Base-by-base conservation (phyloP, 1,140 invertebrate genomes). In the Drosophila subobscura region DNA sequence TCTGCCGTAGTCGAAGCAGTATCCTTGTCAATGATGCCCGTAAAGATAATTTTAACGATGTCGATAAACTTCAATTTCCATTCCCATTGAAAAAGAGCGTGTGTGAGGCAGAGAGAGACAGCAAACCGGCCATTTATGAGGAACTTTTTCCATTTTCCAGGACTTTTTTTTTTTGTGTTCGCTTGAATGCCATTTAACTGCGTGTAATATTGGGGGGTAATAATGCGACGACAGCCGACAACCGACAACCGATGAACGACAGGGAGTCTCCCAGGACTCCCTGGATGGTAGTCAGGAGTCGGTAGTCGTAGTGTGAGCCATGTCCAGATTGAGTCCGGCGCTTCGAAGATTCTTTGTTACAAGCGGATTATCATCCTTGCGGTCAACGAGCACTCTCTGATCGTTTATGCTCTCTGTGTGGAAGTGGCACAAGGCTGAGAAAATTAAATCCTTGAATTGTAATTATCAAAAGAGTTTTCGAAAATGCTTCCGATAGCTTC, bases 21-120 rank as follows among this genome's bases (percentile, higher is more conserved):
- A 73, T 73, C 63, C 68, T 67, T 52, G 57, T 59, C 73, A 57
- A 53, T 63, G 58, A 78, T 78, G 75, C 72, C 83, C 83, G 81
- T 86, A 77, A 86, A 86, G 81, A 86, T 86, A 88, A 86, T 86
- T 86, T 86, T 86, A 86, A 86, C 83, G 81, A 88, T 81, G 77
- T 88, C 81, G 81, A 86, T 86, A 86, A 86, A 86, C 81, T 86
- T 86, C 83, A 86, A 86, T 86, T 86, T 88, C 66, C 78, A 86
- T 88, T 86, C 73, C 76, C 41, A 57, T 66, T 66, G 57, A 52
- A 59, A 20, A 23, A 51, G 27, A 42, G 50, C 27, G n/a, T 22
- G 16, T 20, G 16, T 20, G 16, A 20, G 16, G 16, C 16, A 20
- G 14, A 14, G 42, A 29, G n/a, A 27, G 45, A 44, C 33, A 44